Evolutionary conservation across 2,113 vertebrate species (phyloP).

Genomic region (Solea senegalensis): DNA sequence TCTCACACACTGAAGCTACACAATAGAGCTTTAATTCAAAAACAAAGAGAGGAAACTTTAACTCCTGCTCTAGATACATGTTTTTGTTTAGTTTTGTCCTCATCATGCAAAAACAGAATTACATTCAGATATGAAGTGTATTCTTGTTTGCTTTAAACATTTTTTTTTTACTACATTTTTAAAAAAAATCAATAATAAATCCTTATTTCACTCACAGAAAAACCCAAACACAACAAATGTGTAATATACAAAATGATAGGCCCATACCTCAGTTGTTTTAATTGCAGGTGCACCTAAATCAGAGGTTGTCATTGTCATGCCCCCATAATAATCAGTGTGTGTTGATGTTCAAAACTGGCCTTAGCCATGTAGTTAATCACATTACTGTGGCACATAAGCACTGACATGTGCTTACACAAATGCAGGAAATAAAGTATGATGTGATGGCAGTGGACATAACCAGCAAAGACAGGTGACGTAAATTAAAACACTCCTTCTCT

Average conservation of each 20-base stretch:
- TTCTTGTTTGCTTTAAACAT: too few species aligned
- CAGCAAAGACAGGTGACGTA: too few species aligned
- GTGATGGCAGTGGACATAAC: too few species aligned
- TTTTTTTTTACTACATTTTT: too few species aligned
- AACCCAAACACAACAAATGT: not conserved
- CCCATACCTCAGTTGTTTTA: not conserved
- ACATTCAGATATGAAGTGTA: not conserved
- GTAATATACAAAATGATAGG: too few species aligned
- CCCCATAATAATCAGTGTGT: not conserved
- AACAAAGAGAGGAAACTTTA: constrained; percentile 15
- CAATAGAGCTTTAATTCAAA: constrained; percentile 14
- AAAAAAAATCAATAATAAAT: too few species aligned
- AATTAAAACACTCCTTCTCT: too few species aligned
- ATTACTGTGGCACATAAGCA: not conserved
- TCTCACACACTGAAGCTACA: too few species aligned
- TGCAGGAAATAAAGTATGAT: too few species aligned
- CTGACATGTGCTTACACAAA: too few species aligned
- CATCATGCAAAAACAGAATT: constrained; percentile 32
- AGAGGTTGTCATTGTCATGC: not conserved
- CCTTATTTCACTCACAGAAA: not conserved
- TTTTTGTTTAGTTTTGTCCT: constrained; percentile 35
- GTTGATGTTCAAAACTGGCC: not conserved
- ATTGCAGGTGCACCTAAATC: not conserved
- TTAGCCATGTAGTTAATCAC: not conserved
- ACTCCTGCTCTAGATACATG: constrained; percentile 14